Evolutionary conservation across 2,797 vertebrate species (phyloP).

Genomic region (Epinephelus awoara): DNA sequence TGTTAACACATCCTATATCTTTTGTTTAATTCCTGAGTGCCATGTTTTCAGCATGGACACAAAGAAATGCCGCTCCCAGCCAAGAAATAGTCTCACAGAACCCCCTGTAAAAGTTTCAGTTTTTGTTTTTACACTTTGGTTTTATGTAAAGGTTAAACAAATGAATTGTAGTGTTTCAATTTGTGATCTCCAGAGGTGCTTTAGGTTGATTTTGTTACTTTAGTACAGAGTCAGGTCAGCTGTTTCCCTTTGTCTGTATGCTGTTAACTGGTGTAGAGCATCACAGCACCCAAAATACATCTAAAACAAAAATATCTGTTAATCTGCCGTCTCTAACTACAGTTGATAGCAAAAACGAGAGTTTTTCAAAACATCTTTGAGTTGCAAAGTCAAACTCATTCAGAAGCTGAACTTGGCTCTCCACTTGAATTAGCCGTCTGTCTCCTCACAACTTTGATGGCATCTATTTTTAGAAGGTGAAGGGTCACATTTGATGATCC

Average conservation of each 20-base stretch:
- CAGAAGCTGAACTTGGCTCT: conserved; percentile 49
- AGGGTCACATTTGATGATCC: conserved; percentile 74
- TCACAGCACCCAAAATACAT: not conserved
- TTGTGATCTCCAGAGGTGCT: not conserved
- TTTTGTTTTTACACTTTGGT: not conserved
- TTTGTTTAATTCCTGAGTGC: too few species aligned
- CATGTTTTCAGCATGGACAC: not conserved
- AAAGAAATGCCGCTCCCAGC: not conserved
- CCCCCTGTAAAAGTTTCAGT: not conserved
- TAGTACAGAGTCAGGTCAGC: not conserved
- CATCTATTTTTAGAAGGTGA: conserved; percentile 72
- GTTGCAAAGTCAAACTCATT: conserved; percentile 39
- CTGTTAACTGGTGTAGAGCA: not conserved
- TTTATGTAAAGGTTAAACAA: too few species aligned
- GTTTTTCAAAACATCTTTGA: conserved; percentile 1
- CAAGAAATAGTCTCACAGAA: not conserved
- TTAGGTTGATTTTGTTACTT: not conserved
- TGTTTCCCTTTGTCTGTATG: not conserved
- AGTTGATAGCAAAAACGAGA: not conserved
- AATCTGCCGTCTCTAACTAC: not conserved
- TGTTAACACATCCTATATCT: too few species aligned
- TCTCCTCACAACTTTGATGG: conserved; percentile 48
- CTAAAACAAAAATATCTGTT: not conserved
- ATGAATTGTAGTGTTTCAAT: not conserved
- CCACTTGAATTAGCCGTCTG: conserved; percentile 28